phyloP scores from a whole-genome alignment of 2,113 vertebrate genomes.

The Willisornis vidua region DNA sequence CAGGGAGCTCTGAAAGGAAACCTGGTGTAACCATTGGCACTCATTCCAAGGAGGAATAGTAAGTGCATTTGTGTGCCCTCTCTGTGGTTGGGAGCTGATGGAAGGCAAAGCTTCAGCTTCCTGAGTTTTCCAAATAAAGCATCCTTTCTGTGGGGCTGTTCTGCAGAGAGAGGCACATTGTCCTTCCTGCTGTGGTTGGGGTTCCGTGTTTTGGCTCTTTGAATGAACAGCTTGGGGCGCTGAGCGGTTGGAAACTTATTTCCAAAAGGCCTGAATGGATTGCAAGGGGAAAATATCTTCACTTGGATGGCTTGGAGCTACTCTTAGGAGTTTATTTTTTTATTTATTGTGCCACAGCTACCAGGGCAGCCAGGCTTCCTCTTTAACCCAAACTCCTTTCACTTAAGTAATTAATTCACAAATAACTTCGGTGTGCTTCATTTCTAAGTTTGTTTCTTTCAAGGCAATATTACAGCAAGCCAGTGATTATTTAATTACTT shows the following conservation, averaged over 20 bases:
- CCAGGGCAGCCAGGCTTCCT: not conserved
- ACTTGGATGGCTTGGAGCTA: constrained; percentile 6
- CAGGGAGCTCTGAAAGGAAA: constrained; percentile 5
- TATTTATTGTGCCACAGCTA: not conserved
- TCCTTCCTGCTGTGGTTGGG: constrained; percentile 8
- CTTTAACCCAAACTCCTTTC: not conserved
- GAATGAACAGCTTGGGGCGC: not conserved
- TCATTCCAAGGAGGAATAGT: constrained; percentile 31
- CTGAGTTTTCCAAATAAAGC: constrained; percentile 55
- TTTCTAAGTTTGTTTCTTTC: not conserved
- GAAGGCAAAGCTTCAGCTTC: constrained; percentile 47
- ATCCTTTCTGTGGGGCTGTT: not conserved
- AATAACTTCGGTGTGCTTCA: not conserved
- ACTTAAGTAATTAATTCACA: not conserved
- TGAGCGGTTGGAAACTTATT: constrained; percentile 33
- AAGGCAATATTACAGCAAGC: not conserved
- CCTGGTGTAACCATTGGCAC: constrained; percentile 19
- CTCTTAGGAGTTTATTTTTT: constrained; percentile 41
- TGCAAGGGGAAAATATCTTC: not conserved
- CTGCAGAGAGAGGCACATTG: constrained; percentile 31
- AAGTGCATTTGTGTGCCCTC: constrained; percentile 37
- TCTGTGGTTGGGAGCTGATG: constrained; percentile 37
- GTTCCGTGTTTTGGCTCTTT: constrained; percentile 2
- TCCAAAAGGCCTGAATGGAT: not conserved
- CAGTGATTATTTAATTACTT: not conserved